A percentile compares a stretch with the other conserved stretches of the same genome.
Evolutionary conservation across 1,140 invertebrate genomes (phyloP).

Genomic region (Ephestia elutella): DNA sequence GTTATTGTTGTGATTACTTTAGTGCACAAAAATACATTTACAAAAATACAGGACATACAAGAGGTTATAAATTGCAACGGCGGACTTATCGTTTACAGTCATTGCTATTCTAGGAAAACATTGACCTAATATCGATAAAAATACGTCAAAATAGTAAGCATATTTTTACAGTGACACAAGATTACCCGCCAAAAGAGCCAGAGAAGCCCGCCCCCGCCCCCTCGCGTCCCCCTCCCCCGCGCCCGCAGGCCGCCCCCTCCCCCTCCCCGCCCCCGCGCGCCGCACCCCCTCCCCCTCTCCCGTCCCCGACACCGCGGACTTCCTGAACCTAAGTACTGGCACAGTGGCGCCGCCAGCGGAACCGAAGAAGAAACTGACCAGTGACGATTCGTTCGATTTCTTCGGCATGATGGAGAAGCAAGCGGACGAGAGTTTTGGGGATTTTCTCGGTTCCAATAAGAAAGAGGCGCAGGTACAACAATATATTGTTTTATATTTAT

Average conservation of each 20-base stretch:
- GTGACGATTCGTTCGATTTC: conserved; percentile 67
- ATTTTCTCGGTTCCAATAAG: conserved; percentile 46
- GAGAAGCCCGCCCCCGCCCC: conserved; percentile 47
- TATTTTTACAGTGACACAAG: conserved; percentile 42
- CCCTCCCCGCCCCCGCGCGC: conserved; percentile 13
- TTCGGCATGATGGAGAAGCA: conserved; percentile 68
- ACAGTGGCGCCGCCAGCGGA: conserved; percentile 14
- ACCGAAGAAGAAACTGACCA: conserved; percentile 43
- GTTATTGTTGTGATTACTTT: too few relatives aligned
- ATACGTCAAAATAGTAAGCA: neutral
- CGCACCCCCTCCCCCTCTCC: conserved; percentile 1
- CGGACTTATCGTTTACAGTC: too few relatives aligned
- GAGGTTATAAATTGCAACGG: too few relatives aligned
- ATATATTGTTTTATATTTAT: too few relatives aligned
- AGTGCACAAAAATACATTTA: too few relatives aligned
- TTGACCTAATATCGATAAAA: conserved; percentile 1
- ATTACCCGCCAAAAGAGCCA: conserved; percentile 36
- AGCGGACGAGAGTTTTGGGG: conserved; percentile 61
- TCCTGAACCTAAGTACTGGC: conserved; percentile 39
- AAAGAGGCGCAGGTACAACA: conserved; percentile 31
- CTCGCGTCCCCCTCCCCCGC: conserved; percentile 15
- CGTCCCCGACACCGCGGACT: conserved; percentile 38
- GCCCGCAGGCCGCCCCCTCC: conserved; percentile 19
- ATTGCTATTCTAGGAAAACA: neutral
- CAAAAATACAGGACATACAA: too few relatives aligned